Evolutionary conservation across 2,113 vertebrate species (phyloP), one percentile per base, ranked within the genome.

Genomic region (Hystrix brachyura): DNA sequence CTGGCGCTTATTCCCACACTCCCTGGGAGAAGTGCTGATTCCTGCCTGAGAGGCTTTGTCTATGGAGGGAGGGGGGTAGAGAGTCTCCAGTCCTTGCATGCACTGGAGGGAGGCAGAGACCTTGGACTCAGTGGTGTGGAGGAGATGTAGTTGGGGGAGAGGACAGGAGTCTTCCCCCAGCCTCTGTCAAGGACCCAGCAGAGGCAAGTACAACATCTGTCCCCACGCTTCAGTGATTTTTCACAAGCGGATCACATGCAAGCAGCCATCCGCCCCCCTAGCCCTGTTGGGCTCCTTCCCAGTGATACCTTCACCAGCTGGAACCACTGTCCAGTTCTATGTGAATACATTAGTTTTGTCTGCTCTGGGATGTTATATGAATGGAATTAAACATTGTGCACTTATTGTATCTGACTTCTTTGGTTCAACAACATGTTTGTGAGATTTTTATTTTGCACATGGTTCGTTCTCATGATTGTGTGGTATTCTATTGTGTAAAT

Each of bases 361-460:
- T 76, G 25, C 46, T 29, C 29, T 48, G 72, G 13, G 46, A 21
- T 48, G 13, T 85, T 74, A 27, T 11, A 18, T 55, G 43, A 88
- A 79, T 89, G 43, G 59, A 91, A 38, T 95, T 55, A 53, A 81
- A 72, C 62, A 38, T 38, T 82, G 14, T 81, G 7, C 71, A 43
- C 79, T 89, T 27, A 48, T 86, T 87, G 11, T 94, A 81, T 53
- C 72, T 83, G 78, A 81, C 57, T 43, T 8, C 86, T 76, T 91
- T 87, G 57, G 55, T 51, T 90, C 19, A 88, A 12, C 46, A 87
- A 62, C 60, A 2, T 89, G 13, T 74, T 86, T 59, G 19, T 71
- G 55, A 85, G 48, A 74, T 60, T 96, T 89, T 90, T 81, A 38
- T 88, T 82, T 71, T 95, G 74, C 92, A 90, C 25, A 51, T 89